Conservation (phyloP, 2,797 vertebrate genomes). For the Paramormyrops hopkinsi region DNA sequence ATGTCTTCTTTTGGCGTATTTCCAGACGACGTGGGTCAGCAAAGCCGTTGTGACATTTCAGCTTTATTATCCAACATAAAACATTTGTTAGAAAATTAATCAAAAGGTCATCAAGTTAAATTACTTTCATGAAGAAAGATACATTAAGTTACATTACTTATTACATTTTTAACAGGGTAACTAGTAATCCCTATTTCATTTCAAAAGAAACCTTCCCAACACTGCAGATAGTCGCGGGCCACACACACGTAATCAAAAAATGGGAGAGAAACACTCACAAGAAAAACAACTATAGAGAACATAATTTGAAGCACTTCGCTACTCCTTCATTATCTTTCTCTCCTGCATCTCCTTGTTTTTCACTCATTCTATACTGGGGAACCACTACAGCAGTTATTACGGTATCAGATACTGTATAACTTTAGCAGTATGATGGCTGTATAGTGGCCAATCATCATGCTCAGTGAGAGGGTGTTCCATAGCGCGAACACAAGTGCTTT, state of each 20-base stretch:
- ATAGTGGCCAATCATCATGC: neutral
- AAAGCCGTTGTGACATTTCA: neutral
- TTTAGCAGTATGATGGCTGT: neutral
- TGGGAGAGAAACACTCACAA: neutral
- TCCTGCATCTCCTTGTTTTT: neutral
- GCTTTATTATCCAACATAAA: neutral
- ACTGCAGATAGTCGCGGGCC: neutral
- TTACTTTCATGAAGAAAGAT: neutral
- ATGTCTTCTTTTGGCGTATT: neutral
- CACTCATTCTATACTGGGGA: neutral
- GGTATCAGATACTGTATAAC: neutral
- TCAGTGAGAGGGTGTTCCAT: neutral
- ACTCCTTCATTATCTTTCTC: neutral
- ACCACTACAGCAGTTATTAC: neutral
- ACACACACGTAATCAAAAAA: neutral
- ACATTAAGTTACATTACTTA: neutral
- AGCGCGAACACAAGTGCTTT: neutral
- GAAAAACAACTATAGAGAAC: neutral
- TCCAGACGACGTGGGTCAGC: neutral
- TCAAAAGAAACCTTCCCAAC: neutral
- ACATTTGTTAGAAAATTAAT: neutral
- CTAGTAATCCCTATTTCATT: neutral
- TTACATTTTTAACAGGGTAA: neutral
- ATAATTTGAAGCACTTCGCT: neutral
- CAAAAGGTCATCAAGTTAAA: neutral